Evolutionary conservation across 2,113 vertebrate species (phyloP), one percentile per base, ranked within the genome.

Genomic region (Psophia crepitans): DNA sequence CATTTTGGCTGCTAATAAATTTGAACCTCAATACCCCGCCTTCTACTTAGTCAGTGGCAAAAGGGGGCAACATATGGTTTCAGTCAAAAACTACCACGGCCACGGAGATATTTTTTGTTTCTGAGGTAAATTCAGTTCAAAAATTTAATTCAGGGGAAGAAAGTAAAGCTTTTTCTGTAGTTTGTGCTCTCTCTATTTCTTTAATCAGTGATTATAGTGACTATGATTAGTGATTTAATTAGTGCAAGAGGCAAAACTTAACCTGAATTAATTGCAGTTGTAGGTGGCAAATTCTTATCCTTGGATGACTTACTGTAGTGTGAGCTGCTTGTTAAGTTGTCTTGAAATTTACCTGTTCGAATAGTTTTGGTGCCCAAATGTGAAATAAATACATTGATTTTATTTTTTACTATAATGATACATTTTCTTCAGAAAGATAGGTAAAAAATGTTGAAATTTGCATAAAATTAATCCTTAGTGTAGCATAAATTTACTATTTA

Each of bases 361-460:
- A 20, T 37, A 51, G 14, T 27, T 61, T 74, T 73, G 6, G 3
- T 91, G 54, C 37, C 18, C 19, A 44, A 61, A 32, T 19, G 8
- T 63, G 19, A 51, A 53, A 53, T 13, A 71, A 44, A 56, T n/a
- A 14, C 1, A 8, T 6, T 18, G 33, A 2, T 8, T 23, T 3
- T 10, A 22, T 58, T 64, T n/a, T 53, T 43, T 13, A 27, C 1
- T 60, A 8, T 12, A 30, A 14, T 30, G 14, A 27, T 35, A 24
- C 0, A 0, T 12, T 24, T 56, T 46, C 56, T 56, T 17, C 6
- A n/a, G 10, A 24, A 35, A n/a, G 41, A 33, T 8, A 14, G 19
- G 3, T 71, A 83, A 8, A 61, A 93, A 83, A 37, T 32, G 2
- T 32, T 76, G 24, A 30, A 7, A 39, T 30, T 28, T 20, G 1